Base-by-base conservation (phyloP, 2,797 vertebrate genomes). In the Anabas testudineus region DNA sequence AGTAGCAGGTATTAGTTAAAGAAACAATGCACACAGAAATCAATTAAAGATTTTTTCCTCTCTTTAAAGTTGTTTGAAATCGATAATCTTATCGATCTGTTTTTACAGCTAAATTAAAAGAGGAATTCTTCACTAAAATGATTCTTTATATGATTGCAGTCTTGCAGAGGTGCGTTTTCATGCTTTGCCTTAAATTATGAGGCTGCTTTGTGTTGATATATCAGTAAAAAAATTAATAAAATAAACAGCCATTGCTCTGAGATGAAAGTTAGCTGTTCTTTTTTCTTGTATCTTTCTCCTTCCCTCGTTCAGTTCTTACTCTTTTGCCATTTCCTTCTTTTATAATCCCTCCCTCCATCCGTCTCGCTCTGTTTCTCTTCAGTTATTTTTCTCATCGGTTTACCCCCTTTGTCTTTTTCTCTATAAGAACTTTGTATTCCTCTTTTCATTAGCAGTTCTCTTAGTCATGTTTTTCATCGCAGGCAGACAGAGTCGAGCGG, bases 21-120 rank as follows among this genome's bases (percentile, higher is more conserved):
- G 53, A 42, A 83, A 59, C 16, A 46, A 34, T 54, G 41, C 10
- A 48, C 15, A 61, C 3, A 78, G n/a, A 74, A 67, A 46, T 57
- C 43, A 64, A 57, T 62, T 34, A 32, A 52, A 56, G 16, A 56
- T 55, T 34, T 58, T 48, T 47, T 18, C 22, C 18, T 49, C 34
- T 66, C 18, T 49, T 42, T 45, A 8, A 71, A 58, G 39, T 62
- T 21, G 36, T n/a, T 58, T 14, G 53, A 53, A 69, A 70, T 71
- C 68, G 71, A 80, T 75, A 74, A 61, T 46, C 59, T 58, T 64
- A 69, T 76, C 60, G 55, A 67, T 82, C 34, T 52, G 37, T 55
- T 57, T 80, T 47, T 26, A 63, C 22, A 41, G 30, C 45, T 51
- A 43, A 65, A 60, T 72, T 59, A 63, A 58, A 57, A 60, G 60